Evolutionary conservation across 64 coral and sea anemone species (phyloP), one percentile per base, ranked within the genome.

Genomic region (Pachyseris speciosa): DNA sequence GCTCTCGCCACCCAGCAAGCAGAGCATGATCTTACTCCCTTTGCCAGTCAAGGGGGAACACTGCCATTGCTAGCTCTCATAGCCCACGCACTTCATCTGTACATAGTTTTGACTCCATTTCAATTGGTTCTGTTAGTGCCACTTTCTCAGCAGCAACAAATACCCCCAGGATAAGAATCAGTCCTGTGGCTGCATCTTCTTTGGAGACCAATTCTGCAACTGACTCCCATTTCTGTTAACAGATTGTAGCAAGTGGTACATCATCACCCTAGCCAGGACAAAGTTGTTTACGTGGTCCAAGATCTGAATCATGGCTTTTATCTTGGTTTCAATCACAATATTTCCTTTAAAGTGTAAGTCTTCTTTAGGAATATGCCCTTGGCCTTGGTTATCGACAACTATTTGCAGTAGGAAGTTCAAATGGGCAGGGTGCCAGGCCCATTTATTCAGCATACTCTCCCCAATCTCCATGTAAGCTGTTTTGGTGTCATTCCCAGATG

Each of bases 401-500:
- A 91, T 41, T 20, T 91, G 0, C 27, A 26, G 11, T 83, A 70
- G 7, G 89, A 58, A 74, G 42, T 84, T 42, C 45, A 48, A 39
- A 12, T 22, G 50, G 78, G 77, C 52, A 28, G 77, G 44, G 67
- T 84, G 25, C 58, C 59, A 25, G 88, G 75, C 59, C 88, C 88
- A 5, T 90, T 80, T 39, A 3, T 17, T 55, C 16, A 55, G 51
- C 12, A 11, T 15, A 11, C 51, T 19, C 51, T 55, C 51, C 51
- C 17, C 1, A 19, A 4, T 19, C 50, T 91, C 7, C 84, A 87
- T 9, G 74, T 91, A 0, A 95, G 88, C 61, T 50, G 65, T 19
- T 89, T 89, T 48, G 47, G 65, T 24, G 86, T 73, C 10, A 88
- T 76, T 19, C 38, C 86, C 50, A 88, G 76, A 55, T 20, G 51